phyloP scores from a whole-genome alignment of 2,797 vertebrate genomes.

The Tragelaphus eurycerus region DNA sequence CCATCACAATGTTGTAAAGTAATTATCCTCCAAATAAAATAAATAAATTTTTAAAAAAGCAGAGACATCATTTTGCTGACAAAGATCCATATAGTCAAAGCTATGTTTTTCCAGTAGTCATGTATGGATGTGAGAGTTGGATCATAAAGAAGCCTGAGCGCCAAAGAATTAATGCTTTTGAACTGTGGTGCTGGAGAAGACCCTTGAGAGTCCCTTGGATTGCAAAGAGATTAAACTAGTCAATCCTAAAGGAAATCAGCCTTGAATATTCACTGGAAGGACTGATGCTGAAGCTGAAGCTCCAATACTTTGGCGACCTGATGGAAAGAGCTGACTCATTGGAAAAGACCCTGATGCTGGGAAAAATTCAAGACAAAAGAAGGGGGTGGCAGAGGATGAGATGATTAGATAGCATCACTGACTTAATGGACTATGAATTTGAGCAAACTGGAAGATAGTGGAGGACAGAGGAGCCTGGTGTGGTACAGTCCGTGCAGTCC shows the following conservation, averaged over 20 bases:
- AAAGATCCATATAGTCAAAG: not conserved
- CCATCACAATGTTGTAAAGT: not conserved
- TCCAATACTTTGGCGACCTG: not conserved
- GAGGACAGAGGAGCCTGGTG: not conserved
- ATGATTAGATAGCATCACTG: not conserved
- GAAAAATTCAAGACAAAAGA: not conserved
- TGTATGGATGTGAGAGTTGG: not conserved
- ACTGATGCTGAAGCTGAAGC: not conserved
- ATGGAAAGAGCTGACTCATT: not conserved
- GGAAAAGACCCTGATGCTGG: not conserved
- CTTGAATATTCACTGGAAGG: not conserved
- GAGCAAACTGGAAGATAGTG: not conserved
- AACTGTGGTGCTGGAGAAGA: not conserved
- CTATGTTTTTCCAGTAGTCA: not conserved
- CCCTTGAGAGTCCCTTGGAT: not conserved
- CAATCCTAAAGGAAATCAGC: not conserved
- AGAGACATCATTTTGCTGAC: not conserved
- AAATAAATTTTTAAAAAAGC: not conserved
- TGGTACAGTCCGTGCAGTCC: rapidly evolving
- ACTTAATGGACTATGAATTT: not conserved
- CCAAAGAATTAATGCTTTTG: not conserved
- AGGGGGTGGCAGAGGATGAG: not conserved
- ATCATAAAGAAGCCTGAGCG: not conserved
- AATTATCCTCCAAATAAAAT: not conserved
- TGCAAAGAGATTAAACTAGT: not conserved